Conservation (phyloP, 92 coral and sea anemone species). For the Phymanthus crucifer region DNA sequence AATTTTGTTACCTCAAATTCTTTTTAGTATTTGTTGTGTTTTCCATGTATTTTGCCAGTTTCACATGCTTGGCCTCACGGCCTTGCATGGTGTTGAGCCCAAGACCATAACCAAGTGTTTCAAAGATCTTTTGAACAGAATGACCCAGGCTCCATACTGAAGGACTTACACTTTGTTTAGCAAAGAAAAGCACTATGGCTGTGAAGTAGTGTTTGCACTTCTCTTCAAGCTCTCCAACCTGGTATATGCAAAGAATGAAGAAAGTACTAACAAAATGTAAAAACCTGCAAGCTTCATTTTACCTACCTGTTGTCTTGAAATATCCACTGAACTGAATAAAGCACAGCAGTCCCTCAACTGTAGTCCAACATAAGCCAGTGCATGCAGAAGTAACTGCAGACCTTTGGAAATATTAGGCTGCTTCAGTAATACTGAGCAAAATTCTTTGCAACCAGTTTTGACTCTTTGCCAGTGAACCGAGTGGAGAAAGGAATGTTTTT, state of each 20-base stretch:
- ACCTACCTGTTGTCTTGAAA: not conserved
- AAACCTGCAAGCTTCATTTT: no score
- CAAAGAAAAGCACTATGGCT: slow-evolving; percentile 29
- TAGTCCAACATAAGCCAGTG: slow-evolving; percentile 1
- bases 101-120: slow-evolving; percentile 52
- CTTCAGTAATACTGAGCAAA: slow-evolving; percentile 17
- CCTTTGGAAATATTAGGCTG: no score
- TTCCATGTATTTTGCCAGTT: slow-evolving; percentile 51
- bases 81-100: slow-evolving; percentile 70
- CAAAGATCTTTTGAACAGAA: slow-evolving; percentile 45
- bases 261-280: no score
- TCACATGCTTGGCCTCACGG: slow-evolving; percentile 67
- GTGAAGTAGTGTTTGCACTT: not conserved
- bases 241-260: no score
- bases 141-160: slow-evolving; percentile 38
- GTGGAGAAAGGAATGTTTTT: no score
- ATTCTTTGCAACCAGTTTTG: slow-evolving; percentile 51
- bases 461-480: no score
- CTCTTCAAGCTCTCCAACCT: not conserved
- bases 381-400: no score
- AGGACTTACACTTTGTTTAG: slow-evolving; percentile 38
- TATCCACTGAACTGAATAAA: not conserved
- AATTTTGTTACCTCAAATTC: slow-evolving; percentile 14
- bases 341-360: not conserved
- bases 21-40: slow-evolving; percentile 64